phyloP scores from a whole-genome alignment of 2,797 vertebrate species.

The Limnodromus scolopaceus region DNA sequence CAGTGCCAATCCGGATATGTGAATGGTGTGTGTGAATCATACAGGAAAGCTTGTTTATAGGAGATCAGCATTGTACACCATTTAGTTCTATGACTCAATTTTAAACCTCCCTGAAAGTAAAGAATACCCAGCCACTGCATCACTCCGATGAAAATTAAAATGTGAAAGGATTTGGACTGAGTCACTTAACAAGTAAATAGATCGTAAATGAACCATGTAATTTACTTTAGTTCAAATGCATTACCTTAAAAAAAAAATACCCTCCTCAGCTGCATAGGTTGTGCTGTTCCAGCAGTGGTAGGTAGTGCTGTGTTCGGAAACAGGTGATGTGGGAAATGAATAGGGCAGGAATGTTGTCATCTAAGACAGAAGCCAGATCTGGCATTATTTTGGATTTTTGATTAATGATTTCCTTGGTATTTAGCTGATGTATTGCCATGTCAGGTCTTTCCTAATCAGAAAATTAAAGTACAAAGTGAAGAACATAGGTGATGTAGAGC shows the following conservation, averaged over 20 bases:
- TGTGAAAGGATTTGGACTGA: not conserved
- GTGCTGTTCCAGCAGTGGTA: not conserved
- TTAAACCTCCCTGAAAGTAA: not conserved
- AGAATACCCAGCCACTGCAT: not conserved
- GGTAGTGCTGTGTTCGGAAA: not conserved
- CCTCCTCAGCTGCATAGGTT: not conserved
- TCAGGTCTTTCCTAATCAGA: conserved; percentile 16
- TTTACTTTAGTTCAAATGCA: conserved; percentile 13
- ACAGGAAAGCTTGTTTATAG: not conserved
- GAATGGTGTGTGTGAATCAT: not conserved
- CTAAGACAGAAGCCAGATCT: not conserved
- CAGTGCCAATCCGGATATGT: rapidly evolving
- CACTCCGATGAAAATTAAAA: not conserved
- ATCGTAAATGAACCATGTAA: conserved; percentile 36
- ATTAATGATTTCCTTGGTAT: conserved; percentile 6
- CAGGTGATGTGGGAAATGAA: not conserved
- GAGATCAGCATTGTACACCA: not conserved
- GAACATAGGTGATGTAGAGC: not conserved
- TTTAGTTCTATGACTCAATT: not conserved
- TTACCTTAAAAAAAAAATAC: not conserved
- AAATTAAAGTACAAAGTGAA: conserved; percentile 5
- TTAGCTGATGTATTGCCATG: not conserved
- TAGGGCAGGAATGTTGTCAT: not conserved
- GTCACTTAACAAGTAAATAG: conserved; percentile 47
- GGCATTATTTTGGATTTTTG: not conserved